phyloP scores from a whole-genome alignment of 2,797 vertebrate genomes.

The Carapus acus region DNA sequence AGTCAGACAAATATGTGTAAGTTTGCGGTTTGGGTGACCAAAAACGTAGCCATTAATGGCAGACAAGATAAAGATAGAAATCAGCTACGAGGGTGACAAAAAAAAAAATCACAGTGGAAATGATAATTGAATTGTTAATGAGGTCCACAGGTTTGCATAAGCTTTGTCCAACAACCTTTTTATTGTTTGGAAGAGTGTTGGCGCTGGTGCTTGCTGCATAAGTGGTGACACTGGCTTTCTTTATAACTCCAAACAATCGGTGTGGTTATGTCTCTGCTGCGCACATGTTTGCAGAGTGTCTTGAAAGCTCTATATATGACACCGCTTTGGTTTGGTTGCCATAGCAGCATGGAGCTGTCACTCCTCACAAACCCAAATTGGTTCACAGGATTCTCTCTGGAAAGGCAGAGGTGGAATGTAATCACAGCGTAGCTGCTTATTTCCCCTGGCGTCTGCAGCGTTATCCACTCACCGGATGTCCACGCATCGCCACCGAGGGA shows the following conservation, averaged over 20 bases:
- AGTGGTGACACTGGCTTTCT: no score
- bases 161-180: constrained; percentile 20
- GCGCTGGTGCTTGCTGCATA: no score
- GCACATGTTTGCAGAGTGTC: constrained; percentile 36
- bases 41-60: no score
- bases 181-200: no score
- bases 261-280: constrained; percentile 33
- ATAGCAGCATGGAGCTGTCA: constrained; percentile 73
- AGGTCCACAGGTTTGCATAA: constrained; percentile 6
- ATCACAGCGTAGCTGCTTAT: constrained; percentile 59
- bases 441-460: constrained; percentile 59
- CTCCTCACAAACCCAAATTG: constrained; percentile 53
- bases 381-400: constrained; percentile 58
- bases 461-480: constrained; percentile 41
- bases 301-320: constrained; percentile 49
- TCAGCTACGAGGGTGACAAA: constrained; percentile 27
- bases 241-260: no score
- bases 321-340: constrained; percentile 66
- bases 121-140: constrained; percentile 8
- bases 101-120: constrained; percentile 18
- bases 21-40: not conserved
- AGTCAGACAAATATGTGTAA: not conserved
- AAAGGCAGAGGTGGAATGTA: constrained; percentile 54
- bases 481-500: constrained; percentile 5
- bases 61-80: constrained; percentile 61